Conservation (phyloP, 2,113 vertebrate genomes). For the Rhinichthys klamathensis region DNA sequence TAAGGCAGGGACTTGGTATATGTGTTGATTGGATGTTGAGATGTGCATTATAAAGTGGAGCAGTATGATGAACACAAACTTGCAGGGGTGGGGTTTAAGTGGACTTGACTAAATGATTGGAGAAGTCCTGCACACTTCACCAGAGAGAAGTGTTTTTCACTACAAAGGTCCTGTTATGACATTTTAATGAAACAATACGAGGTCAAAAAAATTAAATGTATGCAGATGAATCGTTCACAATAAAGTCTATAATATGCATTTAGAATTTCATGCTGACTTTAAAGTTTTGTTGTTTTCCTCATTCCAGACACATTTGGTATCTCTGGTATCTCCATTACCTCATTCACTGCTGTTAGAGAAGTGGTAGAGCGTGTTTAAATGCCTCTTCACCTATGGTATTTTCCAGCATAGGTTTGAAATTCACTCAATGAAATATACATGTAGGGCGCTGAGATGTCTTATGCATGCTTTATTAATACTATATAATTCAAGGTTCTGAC, state of each 20-base stretch:
- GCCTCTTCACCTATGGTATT: background rate
- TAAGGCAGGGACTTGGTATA: too few relatives aligned
- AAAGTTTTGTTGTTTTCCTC: constrained; percentile 7
- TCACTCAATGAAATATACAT: constrained; percentile 26
- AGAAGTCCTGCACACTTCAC: background rate
- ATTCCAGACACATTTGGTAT: background rate
- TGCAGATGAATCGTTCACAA: background rate
- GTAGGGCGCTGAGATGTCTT: background rate
- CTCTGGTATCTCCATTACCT: background rate
- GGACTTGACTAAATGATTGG: background rate
- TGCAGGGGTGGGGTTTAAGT: too few relatives aligned
- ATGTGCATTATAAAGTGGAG: too few relatives aligned
- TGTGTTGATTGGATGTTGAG: background rate
- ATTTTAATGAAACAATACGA: background rate
- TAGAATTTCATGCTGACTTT: background rate
- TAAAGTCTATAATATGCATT: background rate
- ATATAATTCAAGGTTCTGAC: background rate
- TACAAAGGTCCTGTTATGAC: background rate
- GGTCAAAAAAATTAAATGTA: background rate
- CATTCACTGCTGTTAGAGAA: background rate
- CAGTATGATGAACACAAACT: too few relatives aligned
- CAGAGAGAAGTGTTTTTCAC: background rate
- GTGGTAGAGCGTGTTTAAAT: background rate
- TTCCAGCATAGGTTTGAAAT: background rate
- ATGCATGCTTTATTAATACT: constrained; percentile 1